phyloP scores from a whole-genome alignment of 2,797 vertebrate species.

The Psittacula derbiana region DNA sequence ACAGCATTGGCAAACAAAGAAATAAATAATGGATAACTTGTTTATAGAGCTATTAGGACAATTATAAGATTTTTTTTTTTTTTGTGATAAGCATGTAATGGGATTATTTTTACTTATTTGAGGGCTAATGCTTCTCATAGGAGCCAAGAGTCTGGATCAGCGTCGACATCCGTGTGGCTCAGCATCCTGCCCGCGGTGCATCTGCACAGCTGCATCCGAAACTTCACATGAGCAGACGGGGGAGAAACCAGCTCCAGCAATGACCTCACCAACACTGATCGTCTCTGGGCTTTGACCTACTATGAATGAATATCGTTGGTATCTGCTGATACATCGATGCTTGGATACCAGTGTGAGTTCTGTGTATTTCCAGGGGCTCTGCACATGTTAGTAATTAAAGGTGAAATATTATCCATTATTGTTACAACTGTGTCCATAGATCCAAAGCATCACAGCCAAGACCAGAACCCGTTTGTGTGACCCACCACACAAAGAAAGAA shows the following conservation, averaged over 20 bases:
- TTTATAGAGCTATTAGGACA: not conserved
- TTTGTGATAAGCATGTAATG: not conserved
- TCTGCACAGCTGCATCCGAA: slow-evolving; percentile 8
- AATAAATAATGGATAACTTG: not conserved
- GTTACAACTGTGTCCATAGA: not conserved
- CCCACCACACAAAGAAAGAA: not conserved
- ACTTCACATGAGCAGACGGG: not conserved
- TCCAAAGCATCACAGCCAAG: not conserved
- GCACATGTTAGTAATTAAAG: not conserved
- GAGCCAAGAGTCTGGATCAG: not conserved
- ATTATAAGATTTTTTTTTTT: not conserved
- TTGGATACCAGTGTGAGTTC: not conserved
- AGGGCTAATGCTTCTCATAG: not conserved
- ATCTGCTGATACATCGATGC: not conserved
- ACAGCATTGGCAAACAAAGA: not conserved
- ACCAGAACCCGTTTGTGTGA: not conserved
- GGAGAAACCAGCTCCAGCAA: not conserved
- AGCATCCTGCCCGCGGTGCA: not conserved
- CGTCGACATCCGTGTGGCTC: not conserved
- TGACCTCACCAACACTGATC: not conserved
- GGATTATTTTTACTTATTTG: not conserved
- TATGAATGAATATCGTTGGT: not conserved
- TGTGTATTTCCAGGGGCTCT: not conserved
- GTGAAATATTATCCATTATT: not conserved
- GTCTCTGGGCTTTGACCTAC: not conserved